phyloP scores from a whole-genome alignment of 2,797 vertebrate genomes.

The Tamandua tetradactyla region DNA sequence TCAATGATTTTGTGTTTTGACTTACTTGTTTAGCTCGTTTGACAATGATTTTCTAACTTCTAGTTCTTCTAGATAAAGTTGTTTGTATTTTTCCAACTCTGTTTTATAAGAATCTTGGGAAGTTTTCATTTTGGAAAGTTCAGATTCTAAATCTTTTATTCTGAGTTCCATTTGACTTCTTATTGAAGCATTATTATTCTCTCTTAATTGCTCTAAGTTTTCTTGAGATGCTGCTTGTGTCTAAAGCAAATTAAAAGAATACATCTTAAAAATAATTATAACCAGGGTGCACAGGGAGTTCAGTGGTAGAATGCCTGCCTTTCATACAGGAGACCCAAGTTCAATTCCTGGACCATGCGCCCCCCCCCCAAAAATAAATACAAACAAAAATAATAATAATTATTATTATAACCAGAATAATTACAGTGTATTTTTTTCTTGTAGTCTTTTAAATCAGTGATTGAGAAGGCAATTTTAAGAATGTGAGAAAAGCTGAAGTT shows the following conservation, averaged over 20 bases:
- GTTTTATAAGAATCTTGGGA: slow-evolving; percentile 85
- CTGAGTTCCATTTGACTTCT: slow-evolving; percentile 90
- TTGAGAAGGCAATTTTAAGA: slow-evolving; percentile 6
- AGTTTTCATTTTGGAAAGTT: slow-evolving; percentile 86
- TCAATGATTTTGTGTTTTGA: background rate
- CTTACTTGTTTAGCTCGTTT: slow-evolving; percentile 91
- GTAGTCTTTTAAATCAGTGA: slow-evolving; percentile 20
- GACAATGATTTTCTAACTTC: slow-evolving; percentile 87
- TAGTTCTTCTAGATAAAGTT: slow-evolving; percentile 90
- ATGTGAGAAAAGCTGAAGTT: background rate
- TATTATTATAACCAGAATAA: background rate
- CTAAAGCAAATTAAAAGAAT: slow-evolving; percentile 81
- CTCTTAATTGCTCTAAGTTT: slow-evolving; percentile 91
- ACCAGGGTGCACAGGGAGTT: too few species aligned
- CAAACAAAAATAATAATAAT: too few species aligned
- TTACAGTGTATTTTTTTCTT: background rate
- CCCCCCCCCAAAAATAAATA: too few species aligned
- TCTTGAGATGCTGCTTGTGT: slow-evolving; percentile 93
- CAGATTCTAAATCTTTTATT: slow-evolving; percentile 89
- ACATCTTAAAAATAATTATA: background rate
- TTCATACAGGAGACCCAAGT: too few species aligned
- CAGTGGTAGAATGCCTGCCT: too few species aligned
- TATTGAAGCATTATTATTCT: slow-evolving; percentile 87
- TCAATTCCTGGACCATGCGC: too few species aligned
- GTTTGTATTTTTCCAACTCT: slow-evolving; percentile 89